Percentiles rank a stretch among this genome's conserved stretches.
Evolutionary conservation across 2,888 invertebrate species (phyloP).

Genomic region (Parapristionchus giblindavisi): DNA sequence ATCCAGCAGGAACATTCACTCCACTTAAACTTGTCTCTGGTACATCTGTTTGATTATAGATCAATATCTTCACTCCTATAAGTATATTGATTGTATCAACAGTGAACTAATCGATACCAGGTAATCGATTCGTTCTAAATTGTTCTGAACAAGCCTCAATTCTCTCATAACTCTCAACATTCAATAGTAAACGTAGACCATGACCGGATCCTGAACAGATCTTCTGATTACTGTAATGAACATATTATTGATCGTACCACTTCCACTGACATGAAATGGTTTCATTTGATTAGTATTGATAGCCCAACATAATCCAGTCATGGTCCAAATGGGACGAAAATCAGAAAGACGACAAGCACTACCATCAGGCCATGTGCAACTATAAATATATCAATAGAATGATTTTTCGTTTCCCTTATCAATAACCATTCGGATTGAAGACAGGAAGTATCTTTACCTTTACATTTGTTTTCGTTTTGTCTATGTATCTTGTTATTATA

Average conservation of each 20-base stretch:
- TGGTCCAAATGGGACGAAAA: slow-evolving; percentile 66
- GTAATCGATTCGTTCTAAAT: slow-evolving; percentile 59
- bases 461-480: not conserved
- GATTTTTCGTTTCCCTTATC: not conserved
- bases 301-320: slow-evolving; percentile 69
- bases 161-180: slow-evolving; percentile 67
- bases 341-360: slow-evolving; percentile 58
- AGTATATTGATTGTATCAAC: not conserved
- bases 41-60: slow-evolving; percentile 67
- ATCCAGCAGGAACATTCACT: slow-evolving; percentile 68
- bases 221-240: not conserved
- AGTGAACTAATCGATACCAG: slow-evolving; percentile 43
- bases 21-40: slow-evolving; percentile 63
- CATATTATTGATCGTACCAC: slow-evolving; percentile 43
- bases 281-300: slow-evolving; percentile 63
- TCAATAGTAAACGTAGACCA: slow-evolving; percentile 61
- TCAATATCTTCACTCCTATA: slow-evolving; percentile 59
- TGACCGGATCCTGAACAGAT: slow-evolving; percentile 55
- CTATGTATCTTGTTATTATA: not conserved
- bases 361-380: slow-evolving; percentile 66
- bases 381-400: slow-evolving; percentile 26
- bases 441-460: not conserved
- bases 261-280: slow-evolving; percentile 59
- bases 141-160: slow-evolving; percentile 66
- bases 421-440: not conserved